Evolutionary conservation across 2,888 invertebrate genomes (phyloP).

Genomic region (Pristionchus japonicus): DNA sequence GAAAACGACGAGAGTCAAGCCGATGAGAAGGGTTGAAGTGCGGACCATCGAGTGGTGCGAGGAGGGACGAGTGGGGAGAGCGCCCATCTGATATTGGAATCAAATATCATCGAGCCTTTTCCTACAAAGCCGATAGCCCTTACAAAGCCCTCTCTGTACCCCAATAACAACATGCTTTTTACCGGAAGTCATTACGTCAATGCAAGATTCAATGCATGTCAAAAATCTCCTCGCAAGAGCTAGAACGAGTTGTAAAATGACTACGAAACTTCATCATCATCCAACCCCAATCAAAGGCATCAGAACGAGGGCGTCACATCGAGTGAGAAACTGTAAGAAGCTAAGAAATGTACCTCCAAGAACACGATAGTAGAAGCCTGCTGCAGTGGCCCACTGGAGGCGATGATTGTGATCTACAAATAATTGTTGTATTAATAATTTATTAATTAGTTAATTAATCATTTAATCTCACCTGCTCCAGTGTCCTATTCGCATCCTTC

Average conservation of each 20-base stretch:
- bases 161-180: no score
- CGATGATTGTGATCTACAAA: constrained; percentile 60
- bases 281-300: background rate
- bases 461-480: constrained; percentile 51
- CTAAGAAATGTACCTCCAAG: constrained; percentile 56
- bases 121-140: no score
- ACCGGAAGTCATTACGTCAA: no score
- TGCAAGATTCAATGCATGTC: no score
- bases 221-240: no score
- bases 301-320: no score
- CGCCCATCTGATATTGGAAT: constrained; percentile 54
- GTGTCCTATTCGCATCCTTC: constrained; percentile 43
- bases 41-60: constrained; percentile 78
- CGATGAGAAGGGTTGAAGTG: constrained; percentile 80
- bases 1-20: constrained; percentile 84
- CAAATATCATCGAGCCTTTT: no score
- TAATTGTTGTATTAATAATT: background rate
- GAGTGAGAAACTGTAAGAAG: no score
- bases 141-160: no score
- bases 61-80: constrained; percentile 46
- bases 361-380: constrained; percentile 58
- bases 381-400: constrained; percentile 59
- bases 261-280: no score
- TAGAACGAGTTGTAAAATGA: no score
- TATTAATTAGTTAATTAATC: no score